Evolutionary conservation across 2,113 vertebrate species (phyloP), one percentile per base, ranked within the genome.

Genomic region (Heterotis niloticus): DNA sequence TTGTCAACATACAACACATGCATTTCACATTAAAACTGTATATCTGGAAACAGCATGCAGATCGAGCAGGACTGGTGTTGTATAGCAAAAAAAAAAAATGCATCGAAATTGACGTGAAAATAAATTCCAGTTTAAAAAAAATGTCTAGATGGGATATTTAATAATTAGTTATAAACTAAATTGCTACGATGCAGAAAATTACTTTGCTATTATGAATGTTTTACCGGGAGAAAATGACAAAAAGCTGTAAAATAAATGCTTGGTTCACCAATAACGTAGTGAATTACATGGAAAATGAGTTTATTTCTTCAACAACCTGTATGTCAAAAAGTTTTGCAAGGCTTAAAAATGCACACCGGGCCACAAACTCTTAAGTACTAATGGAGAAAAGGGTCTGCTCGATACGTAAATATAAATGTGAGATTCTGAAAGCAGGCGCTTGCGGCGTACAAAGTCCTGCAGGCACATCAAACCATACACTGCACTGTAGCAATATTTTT

Each of bases 11-110:
- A 70, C 66, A 78, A 78, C 51, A 88, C 90, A 89, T 90, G 90
- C 90, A 83, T 83, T 86, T 87, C 84, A 80, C 85, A 79, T 67
- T 68, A 78, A 82, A 89, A 87, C 85, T 85, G 78, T 80, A 82
- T 80, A 87, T 83, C 80, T 80, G 85, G 74, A 88, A 84, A n/a
- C 85, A 86, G 88, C 90, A 91, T 91, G 90, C 90, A 91, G 26
- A 34, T 20, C 54, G 44, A 60, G 23, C 24, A 20, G 18, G 57
- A 14, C 23, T 75, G 44, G 17, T 16, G 23, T 52, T 26, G 14
- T 68, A 67, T 66, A 59, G 16, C 65, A 24, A 54, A 24, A 78
- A 69, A 57, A 44, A 23, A 57, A 77, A 78, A 60, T 78, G 66
- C 64, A 44, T 78, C 54, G 4, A 59, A 28, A 68, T 64, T 57